Conservation (phyloP, 2,888 invertebrate genomes). For the Teinopalpus imperialis region DNA sequence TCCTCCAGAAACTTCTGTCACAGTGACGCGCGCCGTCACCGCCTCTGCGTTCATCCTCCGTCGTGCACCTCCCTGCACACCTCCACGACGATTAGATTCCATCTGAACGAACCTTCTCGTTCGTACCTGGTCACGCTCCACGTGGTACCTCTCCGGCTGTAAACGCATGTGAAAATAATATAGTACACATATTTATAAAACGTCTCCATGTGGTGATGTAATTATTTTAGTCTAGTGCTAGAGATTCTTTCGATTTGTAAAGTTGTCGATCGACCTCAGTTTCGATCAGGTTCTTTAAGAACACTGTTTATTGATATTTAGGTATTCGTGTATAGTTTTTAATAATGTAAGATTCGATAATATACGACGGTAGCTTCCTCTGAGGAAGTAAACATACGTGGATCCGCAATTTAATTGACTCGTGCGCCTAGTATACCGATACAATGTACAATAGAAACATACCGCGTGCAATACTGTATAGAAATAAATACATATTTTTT, state of each 20-base stretch:
- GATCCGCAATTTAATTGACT: slow-evolving; percentile 58
- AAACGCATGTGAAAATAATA: slow-evolving; percentile 59
- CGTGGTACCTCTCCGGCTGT: slow-evolving; percentile 77
- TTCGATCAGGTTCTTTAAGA: slow-evolving; percentile 50
- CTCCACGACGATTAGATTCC: slow-evolving; percentile 29
- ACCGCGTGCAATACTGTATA: slow-evolving; percentile 82
- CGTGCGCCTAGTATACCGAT: slow-evolving; percentile 60
- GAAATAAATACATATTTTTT: slow-evolving; percentile 68
- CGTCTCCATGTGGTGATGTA: slow-evolving; percentile 41
- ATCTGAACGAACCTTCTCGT: slow-evolving; percentile 51
- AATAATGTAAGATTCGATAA: slow-evolving; percentile 55
- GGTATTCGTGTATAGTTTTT: slow-evolving; percentile 55
- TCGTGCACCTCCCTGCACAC: slow-evolving; percentile 26
- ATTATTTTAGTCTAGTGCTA: slow-evolving; percentile 65
- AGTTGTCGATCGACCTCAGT: slow-evolving; percentile 49
- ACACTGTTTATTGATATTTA: slow-evolving; percentile 50
- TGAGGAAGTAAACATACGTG: slow-evolving; percentile 57
- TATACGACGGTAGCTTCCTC: slow-evolving; percentile 67
- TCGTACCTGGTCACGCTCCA: slow-evolving; percentile 60
- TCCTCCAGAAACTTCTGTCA: slow-evolving; percentile 92
- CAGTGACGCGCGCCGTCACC: slow-evolving; percentile 79
- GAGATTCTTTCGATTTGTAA: slow-evolving; percentile 69
- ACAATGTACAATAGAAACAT: slow-evolving; percentile 69
- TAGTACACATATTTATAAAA: slow-evolving; percentile 69
- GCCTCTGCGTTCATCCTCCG: slow-evolving; percentile 8